These are phyloP conservation scores for Spisula solida DNA, from an alignment of 2,888 invertebrate genomes.

Conservation along the genomic window DNA sequence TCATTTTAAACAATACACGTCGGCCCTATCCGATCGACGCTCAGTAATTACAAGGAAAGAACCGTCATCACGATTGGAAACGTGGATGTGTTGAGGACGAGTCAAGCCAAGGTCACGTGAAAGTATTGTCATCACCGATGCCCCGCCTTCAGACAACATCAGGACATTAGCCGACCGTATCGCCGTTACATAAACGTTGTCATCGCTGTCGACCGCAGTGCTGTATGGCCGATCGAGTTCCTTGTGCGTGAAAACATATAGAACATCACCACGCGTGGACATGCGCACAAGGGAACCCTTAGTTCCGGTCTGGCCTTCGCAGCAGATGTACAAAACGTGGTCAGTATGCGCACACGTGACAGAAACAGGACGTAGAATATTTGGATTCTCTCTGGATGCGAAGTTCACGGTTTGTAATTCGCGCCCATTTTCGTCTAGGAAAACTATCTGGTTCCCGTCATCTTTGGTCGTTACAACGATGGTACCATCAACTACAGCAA, in stretches of 20 bases:
- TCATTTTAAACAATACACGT: constrained; percentile 50
- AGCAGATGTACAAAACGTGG: constrained; percentile 60
- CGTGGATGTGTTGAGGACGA: constrained; percentile 69
- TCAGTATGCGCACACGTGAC: constrained; percentile 48
- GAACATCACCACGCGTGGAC: constrained; percentile 64
- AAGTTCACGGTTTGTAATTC: constrained; percentile 67
- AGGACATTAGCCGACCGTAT: constrained; percentile 65
- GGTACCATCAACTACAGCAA: constrained; percentile 56
- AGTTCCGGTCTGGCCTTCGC: constrained; percentile 70
- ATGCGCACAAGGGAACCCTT: constrained; percentile 67
- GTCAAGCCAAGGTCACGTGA: constrained; percentile 64
- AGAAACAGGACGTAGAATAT: constrained; percentile 68
- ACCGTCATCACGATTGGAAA: constrained; percentile 47
- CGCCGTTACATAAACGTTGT: constrained; percentile 63
- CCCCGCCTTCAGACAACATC: constrained; percentile 59
- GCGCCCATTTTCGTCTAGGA: constrained; percentile 63
- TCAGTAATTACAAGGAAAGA: constrained; percentile 58
- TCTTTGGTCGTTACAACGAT: constrained; percentile 65
- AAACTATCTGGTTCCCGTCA: constrained; percentile 64
- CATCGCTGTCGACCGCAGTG: constrained; percentile 58
- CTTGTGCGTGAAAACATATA: constrained; percentile 62
- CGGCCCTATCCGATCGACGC: constrained; percentile 62
- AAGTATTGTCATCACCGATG: constrained; percentile 54
- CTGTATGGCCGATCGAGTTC: constrained; percentile 69
- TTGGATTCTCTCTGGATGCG: constrained; percentile 66